Evolutionary conservation across 2,113 vertebrate genomes (phyloP), one percentile per base, ranked within the genome.

Genomic region (Panurus biarmicus): DNA sequence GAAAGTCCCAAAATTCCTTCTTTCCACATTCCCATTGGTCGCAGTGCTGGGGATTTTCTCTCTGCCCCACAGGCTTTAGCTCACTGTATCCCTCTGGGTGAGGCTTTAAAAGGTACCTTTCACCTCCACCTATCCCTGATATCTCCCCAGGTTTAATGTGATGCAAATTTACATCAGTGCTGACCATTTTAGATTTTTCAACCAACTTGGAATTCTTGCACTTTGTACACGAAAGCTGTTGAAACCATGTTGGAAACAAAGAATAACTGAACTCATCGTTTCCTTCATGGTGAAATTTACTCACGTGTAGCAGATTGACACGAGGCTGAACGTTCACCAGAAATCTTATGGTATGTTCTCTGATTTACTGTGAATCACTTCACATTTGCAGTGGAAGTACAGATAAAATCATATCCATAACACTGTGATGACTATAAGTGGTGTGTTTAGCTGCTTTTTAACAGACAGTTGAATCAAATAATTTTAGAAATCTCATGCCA

Each of bases 161-260:
- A 29, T 80, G 57, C 42, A 79, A 75, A 56, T 57, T 62, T 67
- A 42, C 31, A 61, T 14, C 28, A 54, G 9, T 50, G 45, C 28
- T 81, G 38, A 45, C 28, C 3, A 40, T 69, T 69, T 93, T 38
- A 5, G 47, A 51, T 71, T 94, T 96, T 86, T 85, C 58, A 94
- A 66, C 75, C 38, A 78, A 60, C 57, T 90, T 95, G 56, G 69
- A 91, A 45, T 91, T 73, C 78, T 87, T 86, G 13, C 66, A 62
- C 45, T 50, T 77, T 48, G 44, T 71, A 19, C 42, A 56, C 53
- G 44, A 53, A 85, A 89, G 16, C 42, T 66, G 42, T 44, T 93
- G 86, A 96, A 93, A 66, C 77, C 44, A 64, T 45, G 36, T 87
- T 76, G 91, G 67, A 70, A 85, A 87, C 45, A 76, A 85, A 95